Percentiles rank a stretch among this genome's conserved stretches.
Evolutionary conservation across 2,797 vertebrate species (phyloP).

Genomic region (Vultur gryphus): DNA sequence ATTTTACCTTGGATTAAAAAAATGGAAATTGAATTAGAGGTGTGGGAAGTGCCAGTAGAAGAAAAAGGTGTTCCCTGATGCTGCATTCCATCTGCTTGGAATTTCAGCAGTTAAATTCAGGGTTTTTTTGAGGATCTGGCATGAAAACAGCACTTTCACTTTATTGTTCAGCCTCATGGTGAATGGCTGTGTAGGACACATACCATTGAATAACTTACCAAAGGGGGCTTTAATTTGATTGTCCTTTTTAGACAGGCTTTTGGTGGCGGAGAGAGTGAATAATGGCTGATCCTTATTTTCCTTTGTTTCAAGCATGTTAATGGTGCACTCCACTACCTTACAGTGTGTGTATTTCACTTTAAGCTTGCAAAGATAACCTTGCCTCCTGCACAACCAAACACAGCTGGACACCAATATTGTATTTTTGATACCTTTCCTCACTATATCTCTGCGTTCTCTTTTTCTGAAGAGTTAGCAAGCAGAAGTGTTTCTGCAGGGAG

Average conservation of each 20-base stretch:
- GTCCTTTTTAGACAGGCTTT: background rate
- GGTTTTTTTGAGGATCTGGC: background rate
- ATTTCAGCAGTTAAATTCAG: background rate
- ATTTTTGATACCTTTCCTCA: background rate
- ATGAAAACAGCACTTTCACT: background rate
- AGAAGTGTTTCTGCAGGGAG: background rate
- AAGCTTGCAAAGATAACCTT: constrained; percentile 6
- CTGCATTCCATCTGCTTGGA: background rate
- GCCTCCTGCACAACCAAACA: background rate
- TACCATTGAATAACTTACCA: background rate
- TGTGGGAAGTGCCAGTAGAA: background rate
- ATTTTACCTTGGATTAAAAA: background rate
- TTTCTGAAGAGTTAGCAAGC: background rate
- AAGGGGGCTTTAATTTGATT: constrained; percentile 2
- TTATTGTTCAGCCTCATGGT: background rate
- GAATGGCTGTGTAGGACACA: background rate
- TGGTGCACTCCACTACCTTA: background rate
- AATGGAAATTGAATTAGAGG: background rate
- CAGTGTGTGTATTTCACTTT: background rate
- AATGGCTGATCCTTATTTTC: background rate
- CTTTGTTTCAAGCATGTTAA: constrained; percentile 17
- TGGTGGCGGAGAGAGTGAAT: background rate
- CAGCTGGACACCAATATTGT: background rate
- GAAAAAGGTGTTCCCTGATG: background rate
- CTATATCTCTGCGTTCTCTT: background rate